Base-by-base conservation (phyloP, 2,797 vertebrate genomes). In the Taenioides sp. region DNA sequence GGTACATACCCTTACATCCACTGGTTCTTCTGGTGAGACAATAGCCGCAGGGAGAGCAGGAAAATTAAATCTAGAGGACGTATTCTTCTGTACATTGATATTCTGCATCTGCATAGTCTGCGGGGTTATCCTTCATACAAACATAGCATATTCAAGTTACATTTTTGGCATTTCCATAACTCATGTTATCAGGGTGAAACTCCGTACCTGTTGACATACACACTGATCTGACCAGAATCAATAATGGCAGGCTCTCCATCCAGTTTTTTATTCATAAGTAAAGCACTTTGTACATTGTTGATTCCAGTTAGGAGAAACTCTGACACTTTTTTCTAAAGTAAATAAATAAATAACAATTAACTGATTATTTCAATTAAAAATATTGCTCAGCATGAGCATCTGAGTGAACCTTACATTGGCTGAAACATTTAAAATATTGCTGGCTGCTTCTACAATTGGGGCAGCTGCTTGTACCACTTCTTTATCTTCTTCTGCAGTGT, bases 161-260 rank as follows among this genome's bases (percentile, higher is more conserved):
- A n/a, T 28, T 17, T 1, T 0, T 0, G 43, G 1, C 47, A 22
- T 66, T n/a, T 55, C 69, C 7, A 20, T 52, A 40, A 11, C 2
- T 58, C 72, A 0, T 22, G 25, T 16, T 23, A 12, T 47, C 43
- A 16, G 43, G 55, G 10, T 3, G 5, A 50, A 4, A 28, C 71
- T 0, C 67, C 83, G 79, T 93, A 98, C 98, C 97, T 98, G 91
- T 96, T 94, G 47, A 95, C 95, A 58, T 96, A 98, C 77, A 98
- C 86, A 1, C 93, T 93, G 82, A 96, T 94, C 73, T 95, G 93
- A 27, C 91, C 91, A 62, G 94, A 84, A 14, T 73, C 91, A 64
- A 98, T 87, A 16, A 94, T 86, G 66, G 83, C 89, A 2, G 97
- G 95, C 16, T 91, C 92, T 52, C 87, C 87, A 65, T 95, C 79